These are phyloP conservation scores for Sapajus apella DNA, from an alignment of 2,113 vertebrate genomes.

Conservation along the genomic window DNA sequence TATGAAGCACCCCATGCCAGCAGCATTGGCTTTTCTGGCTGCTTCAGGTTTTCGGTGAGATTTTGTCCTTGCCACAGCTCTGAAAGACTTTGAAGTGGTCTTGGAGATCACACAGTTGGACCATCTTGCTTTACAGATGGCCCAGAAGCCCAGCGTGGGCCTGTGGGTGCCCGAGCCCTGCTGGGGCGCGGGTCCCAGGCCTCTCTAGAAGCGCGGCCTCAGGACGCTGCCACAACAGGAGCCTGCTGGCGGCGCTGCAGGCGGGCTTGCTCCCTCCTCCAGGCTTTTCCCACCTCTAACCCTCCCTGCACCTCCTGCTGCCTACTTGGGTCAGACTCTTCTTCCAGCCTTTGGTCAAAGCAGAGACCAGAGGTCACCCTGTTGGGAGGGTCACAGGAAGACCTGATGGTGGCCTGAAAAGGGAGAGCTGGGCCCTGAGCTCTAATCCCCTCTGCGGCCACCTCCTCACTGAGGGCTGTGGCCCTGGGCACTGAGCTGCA, in stretches of 20 bases:
- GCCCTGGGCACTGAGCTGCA: not conserved
- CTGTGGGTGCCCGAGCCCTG: not conserved
- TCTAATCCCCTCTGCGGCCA: not conserved
- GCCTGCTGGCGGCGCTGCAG: accelerated
- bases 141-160: not conserved
- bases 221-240: not conserved
- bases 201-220: not conserved
- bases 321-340: not conserved
- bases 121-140: not conserved
- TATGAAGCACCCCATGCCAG: not conserved
- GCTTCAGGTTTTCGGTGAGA: not conserved
- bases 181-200: not conserved
- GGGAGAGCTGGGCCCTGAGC: not conserved
- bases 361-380: not conserved
- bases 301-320: not conserved
- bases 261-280: not conserved
- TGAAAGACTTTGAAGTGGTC: not conserved
- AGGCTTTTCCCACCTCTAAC: not conserved
- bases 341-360: not conserved
- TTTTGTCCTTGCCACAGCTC: not conserved
- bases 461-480: not conserved
- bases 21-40: not conserved
- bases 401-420: not conserved
- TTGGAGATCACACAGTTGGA: not conserved
- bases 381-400: not conserved